These are phyloP conservation scores for Lacerta viridis DNA, from an alignment of 2,797 vertebrate genomes.

Conservation along the genomic window DNA sequence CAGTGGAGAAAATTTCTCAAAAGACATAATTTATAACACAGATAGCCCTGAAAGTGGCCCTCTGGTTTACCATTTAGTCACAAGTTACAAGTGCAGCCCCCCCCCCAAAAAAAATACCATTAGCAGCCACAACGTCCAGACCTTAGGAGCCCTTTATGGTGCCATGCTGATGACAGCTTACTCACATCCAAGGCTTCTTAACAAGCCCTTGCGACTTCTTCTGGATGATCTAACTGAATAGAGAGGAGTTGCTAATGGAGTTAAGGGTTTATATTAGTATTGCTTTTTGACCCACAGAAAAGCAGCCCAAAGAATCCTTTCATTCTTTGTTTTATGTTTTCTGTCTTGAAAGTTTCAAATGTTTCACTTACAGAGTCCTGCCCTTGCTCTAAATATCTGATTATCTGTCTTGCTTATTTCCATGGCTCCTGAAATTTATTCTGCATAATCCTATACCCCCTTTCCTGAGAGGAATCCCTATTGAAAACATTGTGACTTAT, in stretches of 20 bases:
- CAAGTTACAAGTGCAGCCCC: neutral
- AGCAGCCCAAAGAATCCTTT: conserved; percentile 72
- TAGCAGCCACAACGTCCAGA: conserved; percentile 32
- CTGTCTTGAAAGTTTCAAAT: conserved; percentile 76
- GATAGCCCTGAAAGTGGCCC: neutral
- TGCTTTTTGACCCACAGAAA: conserved; percentile 69
- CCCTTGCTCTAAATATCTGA: conserved; percentile 78
- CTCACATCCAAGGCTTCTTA: conserved; percentile 19
- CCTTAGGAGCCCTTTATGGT: conserved; percentile 36
- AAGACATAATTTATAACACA: neutral
- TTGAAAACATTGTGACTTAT: no score
- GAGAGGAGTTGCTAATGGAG: conserved; percentile 35
- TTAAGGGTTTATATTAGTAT: conserved; percentile 33
- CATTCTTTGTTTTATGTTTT: conserved; percentile 69
- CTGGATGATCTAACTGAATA: conserved; percentile 45
- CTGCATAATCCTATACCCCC: conserved; percentile 66
- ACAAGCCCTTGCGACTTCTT: conserved; percentile 45
- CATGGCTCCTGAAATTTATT: conserved; percentile 82
- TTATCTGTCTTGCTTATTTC: conserved; percentile 71
- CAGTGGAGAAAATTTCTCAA: neutral
- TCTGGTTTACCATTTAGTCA: neutral
- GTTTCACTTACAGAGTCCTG: conserved; percentile 80
- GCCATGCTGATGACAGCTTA: conserved; percentile 40
- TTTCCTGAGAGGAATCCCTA: no score
- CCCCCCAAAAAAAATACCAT: neutral